phyloP scores from a whole-genome alignment of 2,113 vertebrate species.

The Caranx melampygus region DNA sequence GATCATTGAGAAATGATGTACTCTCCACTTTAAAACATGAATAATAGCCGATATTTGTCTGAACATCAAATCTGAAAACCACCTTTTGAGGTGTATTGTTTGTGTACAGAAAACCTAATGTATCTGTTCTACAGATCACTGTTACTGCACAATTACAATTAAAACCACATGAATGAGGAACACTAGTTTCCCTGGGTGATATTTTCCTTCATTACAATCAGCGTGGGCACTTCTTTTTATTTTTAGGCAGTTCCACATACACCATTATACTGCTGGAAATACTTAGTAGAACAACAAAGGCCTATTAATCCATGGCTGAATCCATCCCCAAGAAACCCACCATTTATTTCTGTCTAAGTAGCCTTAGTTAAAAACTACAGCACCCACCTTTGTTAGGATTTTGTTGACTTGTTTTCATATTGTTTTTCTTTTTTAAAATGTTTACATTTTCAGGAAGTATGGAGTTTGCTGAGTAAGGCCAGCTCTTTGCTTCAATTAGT shows the following conservation, averaged over 20 bases:
- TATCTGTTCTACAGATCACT: not conserved
- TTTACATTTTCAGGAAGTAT: not conserved
- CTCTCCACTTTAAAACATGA: not conserved
- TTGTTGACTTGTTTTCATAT: not conserved
- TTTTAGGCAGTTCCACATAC: slow-evolving; percentile 18
- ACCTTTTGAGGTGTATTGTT: not conserved
- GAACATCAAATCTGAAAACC: not conserved
- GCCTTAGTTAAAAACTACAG: not conserved
- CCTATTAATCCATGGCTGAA: not conserved
- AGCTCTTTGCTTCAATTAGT: not conserved
- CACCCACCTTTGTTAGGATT: not conserved
- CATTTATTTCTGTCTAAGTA: not conserved
- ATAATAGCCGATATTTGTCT: not conserved
- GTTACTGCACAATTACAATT: not conserved
- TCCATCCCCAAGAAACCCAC: not conserved
- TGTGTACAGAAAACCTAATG: not conserved
- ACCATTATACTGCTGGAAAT: slow-evolving; percentile 4
- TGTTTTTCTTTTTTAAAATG: not conserved
- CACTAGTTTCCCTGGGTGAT: slow-evolving; percentile 9
- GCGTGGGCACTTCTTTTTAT: slow-evolving; percentile 14
- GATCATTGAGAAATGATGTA: slow-evolving; percentile 9
- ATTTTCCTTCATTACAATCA: slow-evolving; percentile 25
- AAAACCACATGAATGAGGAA: slow-evolving; percentile 10
- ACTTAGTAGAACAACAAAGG: not conserved
- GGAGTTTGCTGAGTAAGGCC: not conserved